Percentiles rank a stretch among this genome's conserved stretches.
These are phyloP conservation scores for Astropecten irregularis DNA, from an alignment of 53 echinoderm and acorn worm species.

Conservation along the genomic window DNA sequence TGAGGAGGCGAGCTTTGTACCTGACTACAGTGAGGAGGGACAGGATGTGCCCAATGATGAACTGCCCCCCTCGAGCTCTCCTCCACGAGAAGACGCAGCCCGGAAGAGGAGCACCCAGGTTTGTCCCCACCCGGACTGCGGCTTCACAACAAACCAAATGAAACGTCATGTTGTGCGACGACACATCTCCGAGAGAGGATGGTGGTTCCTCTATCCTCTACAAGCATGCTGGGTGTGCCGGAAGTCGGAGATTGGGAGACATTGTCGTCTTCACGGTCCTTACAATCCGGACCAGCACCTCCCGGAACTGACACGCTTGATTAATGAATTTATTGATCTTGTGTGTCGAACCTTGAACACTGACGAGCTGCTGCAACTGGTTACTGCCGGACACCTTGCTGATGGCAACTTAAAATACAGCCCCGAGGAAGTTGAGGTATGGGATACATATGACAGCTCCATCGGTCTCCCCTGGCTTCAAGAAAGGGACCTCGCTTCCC, in stretches of 20 bases:
- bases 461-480: neutral
- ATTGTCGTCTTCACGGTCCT: neutral
- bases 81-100: neutral
- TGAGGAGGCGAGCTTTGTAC: no score
- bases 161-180: neutral
- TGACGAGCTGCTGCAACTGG: neutral
- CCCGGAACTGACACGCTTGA: neutral
- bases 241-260: neutral
- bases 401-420: neutral
- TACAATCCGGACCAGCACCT: neutral
- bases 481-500: neutral
- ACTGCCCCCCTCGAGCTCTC: neutral
- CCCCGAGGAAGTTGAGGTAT: neutral
- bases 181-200: neutral
- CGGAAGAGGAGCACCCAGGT: neutral
- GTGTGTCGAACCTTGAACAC: neutral
- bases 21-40: no score
- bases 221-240: neutral
- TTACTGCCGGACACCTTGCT: neutral
- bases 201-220: slow-evolving; percentile 6
- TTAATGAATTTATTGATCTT: neutral
- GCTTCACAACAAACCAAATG: neutral
- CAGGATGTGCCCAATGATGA: no score
- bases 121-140: slow-evolving; percentile 2
- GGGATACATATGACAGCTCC: neutral